phyloP scores from a whole-genome alignment of 2,888 invertebrate species.

The Cheilosia grossa region DNA sequence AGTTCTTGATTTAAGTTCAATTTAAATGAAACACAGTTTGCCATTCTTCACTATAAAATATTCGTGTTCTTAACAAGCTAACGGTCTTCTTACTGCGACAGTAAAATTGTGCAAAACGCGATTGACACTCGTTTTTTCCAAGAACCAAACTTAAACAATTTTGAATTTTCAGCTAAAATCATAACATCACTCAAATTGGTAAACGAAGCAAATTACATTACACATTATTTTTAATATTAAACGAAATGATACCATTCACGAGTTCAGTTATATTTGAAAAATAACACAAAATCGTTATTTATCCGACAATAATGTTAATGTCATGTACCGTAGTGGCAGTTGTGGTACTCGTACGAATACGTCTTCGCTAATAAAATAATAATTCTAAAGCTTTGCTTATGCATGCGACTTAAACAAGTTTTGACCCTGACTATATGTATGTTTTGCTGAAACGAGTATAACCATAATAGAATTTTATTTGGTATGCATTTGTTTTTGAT shows the following conservation, averaged over 20 bases:
- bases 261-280: too few species aligned
- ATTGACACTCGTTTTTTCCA: too few species aligned
- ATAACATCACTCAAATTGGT: too few species aligned
- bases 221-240: too few species aligned
- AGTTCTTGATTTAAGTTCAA: conserved; percentile 87
- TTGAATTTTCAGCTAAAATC: too few species aligned
- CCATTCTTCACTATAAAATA: conserved; percentile 13
- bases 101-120: not conserved
- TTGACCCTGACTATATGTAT: not conserved
- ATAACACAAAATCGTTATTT: too few species aligned
- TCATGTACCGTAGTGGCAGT: not conserved
- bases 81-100: not conserved
- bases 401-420: not conserved
- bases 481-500: too few species aligned
- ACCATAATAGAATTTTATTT: too few species aligned
- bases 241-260: too few species aligned
- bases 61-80: not conserved
- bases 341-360: not conserved
- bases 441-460: not conserved
- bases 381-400: not conserved
- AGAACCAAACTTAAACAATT: too few species aligned
- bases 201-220: too few species aligned
- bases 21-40: conserved; percentile 83
- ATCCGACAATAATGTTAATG: not conserved
- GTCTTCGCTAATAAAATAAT: not conserved